Evolutionary conservation across 2,797 vertebrate species (phyloP), one percentile per base, ranked within the genome.

Genomic region (Ispidina lecontei): DNA sequence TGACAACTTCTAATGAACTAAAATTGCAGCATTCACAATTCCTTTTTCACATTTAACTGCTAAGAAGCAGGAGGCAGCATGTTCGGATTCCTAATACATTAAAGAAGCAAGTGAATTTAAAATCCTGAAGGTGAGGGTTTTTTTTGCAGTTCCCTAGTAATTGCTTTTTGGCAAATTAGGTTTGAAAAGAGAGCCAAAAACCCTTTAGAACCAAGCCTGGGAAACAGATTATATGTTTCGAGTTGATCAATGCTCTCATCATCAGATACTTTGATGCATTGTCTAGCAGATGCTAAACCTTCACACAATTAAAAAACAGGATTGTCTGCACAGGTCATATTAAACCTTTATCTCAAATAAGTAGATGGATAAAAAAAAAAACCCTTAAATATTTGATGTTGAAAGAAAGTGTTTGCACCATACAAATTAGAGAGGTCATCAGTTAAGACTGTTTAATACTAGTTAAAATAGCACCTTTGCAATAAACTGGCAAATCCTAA

Each of bases 361-460:
- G 81, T 41, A 82, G 84, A 75, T 87, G 62, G 71, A 95, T 93
- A 29, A 86, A 91, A 92, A 64, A 64, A 39, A 15, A 37, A 12
- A 9, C 14, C 56, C 29, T 29, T 63, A 69, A 52, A 20, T 58
- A 59, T 89, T 89, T 97, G 95, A 96, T 96, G 92, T 94, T 94
- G 97, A 97, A 96, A 96, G 94, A 93, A 97, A 96, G 87, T 19
- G 72, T 96, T 97, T 95, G 87, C 96, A 96, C 96, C 49, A 77
- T 97, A 95, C n/a, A 82, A 96, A 97, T 97, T 94, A 96, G 60
- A 92, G 93, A 96, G 93, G 94, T 96, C 96, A 97, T 97, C 94
- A 94, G 88, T 97, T 96, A 97, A 95, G 94, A 96, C 87, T 90
- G 76, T 96, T 97, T 97, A 97, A 97, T 94, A 85, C 63, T 59